Percentiles rank a stretch among this genome's conserved stretches.
Evolutionary conservation across 1,140 invertebrate genomes (phyloP).

Genomic region (Drosophila nebulosa): DNA sequence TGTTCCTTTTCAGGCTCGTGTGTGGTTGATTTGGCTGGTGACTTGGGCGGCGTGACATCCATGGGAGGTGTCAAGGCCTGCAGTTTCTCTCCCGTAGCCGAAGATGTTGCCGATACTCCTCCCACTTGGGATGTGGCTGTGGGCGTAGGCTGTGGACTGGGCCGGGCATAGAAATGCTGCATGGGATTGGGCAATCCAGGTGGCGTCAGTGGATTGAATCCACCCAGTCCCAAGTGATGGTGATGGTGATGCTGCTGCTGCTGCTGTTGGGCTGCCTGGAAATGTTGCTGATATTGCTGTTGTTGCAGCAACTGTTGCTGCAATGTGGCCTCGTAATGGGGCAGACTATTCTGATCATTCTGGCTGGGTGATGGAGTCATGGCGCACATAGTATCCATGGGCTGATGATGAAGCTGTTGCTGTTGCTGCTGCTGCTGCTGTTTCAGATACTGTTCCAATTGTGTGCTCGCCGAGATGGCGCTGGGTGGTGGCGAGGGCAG

Average conservation of each 20-base stretch:
- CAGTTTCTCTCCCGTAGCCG: slow-evolving; percentile 50
- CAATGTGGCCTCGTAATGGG: slow-evolving; percentile 60
- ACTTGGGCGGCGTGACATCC: slow-evolving; percentile 83
- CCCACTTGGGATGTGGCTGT: slow-evolving; percentile 5
- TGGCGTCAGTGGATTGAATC: slow-evolving; percentile 81
- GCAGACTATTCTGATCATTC: slow-evolving; percentile 80
- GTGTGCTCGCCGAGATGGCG: slow-evolving; percentile 25
- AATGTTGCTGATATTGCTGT: slow-evolving; percentile 76
- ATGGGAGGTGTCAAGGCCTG: slow-evolving; percentile 74
- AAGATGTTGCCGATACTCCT: slow-evolving; percentile 4
- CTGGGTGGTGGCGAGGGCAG: slow-evolving; percentile 29
- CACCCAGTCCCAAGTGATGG: slow-evolving; percentile 65
- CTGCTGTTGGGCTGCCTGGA: slow-evolving; percentile 70
- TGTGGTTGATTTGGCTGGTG: slow-evolving; percentile 83
- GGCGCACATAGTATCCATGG: slow-evolving; percentile 68
- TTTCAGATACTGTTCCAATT: slow-evolving; percentile 72
- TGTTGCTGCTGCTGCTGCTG: slow-evolving; percentile 55
- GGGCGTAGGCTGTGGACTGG: slow-evolving; percentile 70
- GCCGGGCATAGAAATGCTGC: slow-evolving; percentile 80
- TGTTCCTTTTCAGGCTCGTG: slow-evolving; percentile 76
- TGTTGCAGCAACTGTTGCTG: slow-evolving; percentile 75
- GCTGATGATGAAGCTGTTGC: slow-evolving; percentile 49
- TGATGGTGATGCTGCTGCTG: slow-evolving; percentile 52
- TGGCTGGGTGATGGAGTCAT: slow-evolving; percentile 81
- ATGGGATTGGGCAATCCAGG: slow-evolving; percentile 81